Evolutionary conservation across 2,797 vertebrate species (phyloP), one percentile per base, ranked within the genome.

Genomic region (Buceros bicornis): DNA sequence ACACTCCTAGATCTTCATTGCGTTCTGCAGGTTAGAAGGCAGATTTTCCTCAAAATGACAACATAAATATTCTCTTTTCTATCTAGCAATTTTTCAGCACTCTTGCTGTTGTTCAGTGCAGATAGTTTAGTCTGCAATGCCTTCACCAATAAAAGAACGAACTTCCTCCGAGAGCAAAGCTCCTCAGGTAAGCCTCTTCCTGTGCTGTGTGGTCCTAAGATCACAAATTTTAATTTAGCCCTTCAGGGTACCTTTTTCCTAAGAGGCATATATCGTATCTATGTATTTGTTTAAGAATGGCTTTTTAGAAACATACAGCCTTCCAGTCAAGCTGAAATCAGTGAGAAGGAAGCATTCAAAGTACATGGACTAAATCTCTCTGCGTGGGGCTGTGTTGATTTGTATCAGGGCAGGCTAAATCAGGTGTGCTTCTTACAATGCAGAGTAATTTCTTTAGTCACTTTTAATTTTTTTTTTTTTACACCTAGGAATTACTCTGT

Each of bases 211-310:
- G 29, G 11, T 87, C 20, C 35, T 24, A 62, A 74, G 14, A 56
- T 18, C 13, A n/a, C 8, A 87, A 22, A 66, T 50, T 22, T 35
- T 56, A 20, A 33, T 51, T 73, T 60, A 54, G 20, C 5, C 6
- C 4, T 47, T 48, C 22, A 43, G 6, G 14, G 3, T 76, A 6
- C 7, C 25, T 82, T 47, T 42, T 78, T 24, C 16, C 47, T n/a
- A 35, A 47, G 29, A 64, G 16, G 20, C 6, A 26, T 16, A 29
- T 4, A 35, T 48, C 0, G 1, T 8, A 29, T 1, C 1, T 6
- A 53, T 0, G 0, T 56, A 56, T 16, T 48, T 35, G 8, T 28
- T 3, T 22, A 20, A 67, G 5, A 37, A 29, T 16, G 15, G 6
- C 5, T 89, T 60, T 82, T 22, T 12, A 25, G 22, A 60, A 78